Evolutionary conservation across 2,113 vertebrate genomes (phyloP).

Genomic region (Mungos mungo): DNA sequence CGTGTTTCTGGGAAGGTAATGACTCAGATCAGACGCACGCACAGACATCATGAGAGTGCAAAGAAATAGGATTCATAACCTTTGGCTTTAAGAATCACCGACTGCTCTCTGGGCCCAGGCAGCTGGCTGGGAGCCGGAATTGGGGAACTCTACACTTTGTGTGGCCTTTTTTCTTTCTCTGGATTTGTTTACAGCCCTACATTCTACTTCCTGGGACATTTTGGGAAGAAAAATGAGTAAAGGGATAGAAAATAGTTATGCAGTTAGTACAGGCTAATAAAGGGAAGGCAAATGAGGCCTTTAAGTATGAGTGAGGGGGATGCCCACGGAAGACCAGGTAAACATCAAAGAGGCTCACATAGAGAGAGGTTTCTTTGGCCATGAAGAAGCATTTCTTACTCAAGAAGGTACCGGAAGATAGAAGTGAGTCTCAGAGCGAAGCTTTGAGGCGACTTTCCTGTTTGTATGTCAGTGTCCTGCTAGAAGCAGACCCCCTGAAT

Average conservation of each 20-base stretch:
- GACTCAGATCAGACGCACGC: not conserved
- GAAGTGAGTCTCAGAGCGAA: not conserved
- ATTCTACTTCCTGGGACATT: not conserved
- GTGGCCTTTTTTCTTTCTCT: not conserved
- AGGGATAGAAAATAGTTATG: not conserved
- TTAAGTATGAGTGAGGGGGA: not conserved
- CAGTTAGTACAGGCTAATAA: not conserved
- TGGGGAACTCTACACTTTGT: not conserved
- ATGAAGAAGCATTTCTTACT: not conserved
- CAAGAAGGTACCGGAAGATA: not conserved
- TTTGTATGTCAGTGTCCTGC: not conserved
- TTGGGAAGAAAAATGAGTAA: not conserved
- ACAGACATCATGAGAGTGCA: not conserved
- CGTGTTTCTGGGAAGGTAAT: constrained; percentile 54
- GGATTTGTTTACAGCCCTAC: not conserved
- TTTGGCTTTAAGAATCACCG: constrained; percentile 47
- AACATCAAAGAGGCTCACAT: not conserved
- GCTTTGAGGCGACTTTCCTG: not conserved
- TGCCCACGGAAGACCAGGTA: not conserved
- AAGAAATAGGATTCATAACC: constrained; percentile 59
- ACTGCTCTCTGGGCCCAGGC: constrained; percentile 46
- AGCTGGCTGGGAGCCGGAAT: not conserved
- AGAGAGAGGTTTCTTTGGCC: not conserved
- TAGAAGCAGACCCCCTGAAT: not conserved
- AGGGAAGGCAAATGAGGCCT: not conserved